phyloP scores from a whole-genome alignment of 2,113 vertebrate species.

The Hippocampus zosterae region DNA sequence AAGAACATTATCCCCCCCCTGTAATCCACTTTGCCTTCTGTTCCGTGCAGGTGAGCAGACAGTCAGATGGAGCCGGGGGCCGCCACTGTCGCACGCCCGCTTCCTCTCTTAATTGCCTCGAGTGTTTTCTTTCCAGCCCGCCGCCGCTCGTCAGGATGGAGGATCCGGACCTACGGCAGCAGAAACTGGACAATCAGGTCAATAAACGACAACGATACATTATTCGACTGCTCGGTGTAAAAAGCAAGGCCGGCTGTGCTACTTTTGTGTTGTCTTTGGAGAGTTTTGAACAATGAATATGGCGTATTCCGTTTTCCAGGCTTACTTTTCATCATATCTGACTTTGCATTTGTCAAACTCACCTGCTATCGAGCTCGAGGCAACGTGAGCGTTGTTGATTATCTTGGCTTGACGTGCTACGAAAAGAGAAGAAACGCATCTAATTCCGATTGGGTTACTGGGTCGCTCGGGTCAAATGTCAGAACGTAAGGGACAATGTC shows the following conservation, averaged over 20 bases:
- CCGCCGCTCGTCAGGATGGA: conserved; percentile 58
- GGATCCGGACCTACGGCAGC: conserved; percentile 65
- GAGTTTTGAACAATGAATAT: not conserved
- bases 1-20: conserved; percentile 74
- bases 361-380: conserved; percentile 27
- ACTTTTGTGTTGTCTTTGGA: not conserved
- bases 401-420: too few species aligned
- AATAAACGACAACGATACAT: not conserved
- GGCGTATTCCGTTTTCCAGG: not conserved
- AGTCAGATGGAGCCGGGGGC: conserved; percentile 41
- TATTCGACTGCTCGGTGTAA: not conserved
- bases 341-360: conserved; percentile 27
- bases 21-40: conserved; percentile 78
- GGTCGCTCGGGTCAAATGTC: too few species aligned
- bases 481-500: too few species aligned
- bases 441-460: too few species aligned
- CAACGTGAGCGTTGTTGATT: too few species aligned
- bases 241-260: not conserved
- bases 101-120: conserved; percentile 5
- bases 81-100: conserved; percentile 13
- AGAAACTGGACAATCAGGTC: conserved; percentile 77
- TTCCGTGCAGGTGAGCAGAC: conserved; percentile 61
- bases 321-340: conserved; percentile 1
- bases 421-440: too few species aligned
- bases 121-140: not conserved